Base-by-base conservation (phyloP, 2,113 vertebrate species). In the Colaptes auratus region DNA sequence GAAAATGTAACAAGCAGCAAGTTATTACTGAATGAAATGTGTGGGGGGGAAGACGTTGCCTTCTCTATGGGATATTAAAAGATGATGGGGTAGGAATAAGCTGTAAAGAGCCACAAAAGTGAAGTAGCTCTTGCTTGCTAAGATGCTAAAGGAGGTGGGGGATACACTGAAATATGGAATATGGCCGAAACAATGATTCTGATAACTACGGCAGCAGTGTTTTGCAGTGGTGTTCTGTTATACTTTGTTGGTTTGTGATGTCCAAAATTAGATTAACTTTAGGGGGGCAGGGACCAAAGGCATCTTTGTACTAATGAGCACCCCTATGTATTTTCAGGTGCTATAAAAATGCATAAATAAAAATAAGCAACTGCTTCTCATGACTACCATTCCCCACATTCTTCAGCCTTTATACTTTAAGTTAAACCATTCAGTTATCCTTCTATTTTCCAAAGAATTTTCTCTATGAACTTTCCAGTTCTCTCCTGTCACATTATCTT, bases 11-110 rank as follows among this genome's bases (percentile, higher is more conserved):
- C 92, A 94, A 94, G 92, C 72, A 82, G 92, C 76, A 86, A 92
- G 92, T 96, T 96, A 94, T 95, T 96, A 82, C 95, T 96, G 96
- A 96, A 95, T 96, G 95, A 96, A 95, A 92, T n/a, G 93, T 95
- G 96, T 93, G 86, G 70, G 93, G 93, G 95, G 94, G 61, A 95
- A 94, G 87, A 91, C 9, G 30, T 55, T 80, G 89, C 53, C 69
- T 91, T 91, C 91, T 93, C 81, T 76, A 44, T 46, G 73, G 86
- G 91, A 87, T 96, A 94, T 96, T 95, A 93, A 94, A 96, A 95
- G 92, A 93, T 58, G 59, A 88, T 92, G 84, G 66, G 78, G 81
- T 93, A 66, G 96, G 91, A 96, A 96, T 93, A 94, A 93, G 92
- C 77, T 93, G 91, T 88, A 89, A 96, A 94, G 91, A 94, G 81